Percentiles rank a stretch among this genome's conserved stretches.
phyloP scores from a whole-genome alignment of 1,140 invertebrate genomes.

The Mya arenaria region DNA sequence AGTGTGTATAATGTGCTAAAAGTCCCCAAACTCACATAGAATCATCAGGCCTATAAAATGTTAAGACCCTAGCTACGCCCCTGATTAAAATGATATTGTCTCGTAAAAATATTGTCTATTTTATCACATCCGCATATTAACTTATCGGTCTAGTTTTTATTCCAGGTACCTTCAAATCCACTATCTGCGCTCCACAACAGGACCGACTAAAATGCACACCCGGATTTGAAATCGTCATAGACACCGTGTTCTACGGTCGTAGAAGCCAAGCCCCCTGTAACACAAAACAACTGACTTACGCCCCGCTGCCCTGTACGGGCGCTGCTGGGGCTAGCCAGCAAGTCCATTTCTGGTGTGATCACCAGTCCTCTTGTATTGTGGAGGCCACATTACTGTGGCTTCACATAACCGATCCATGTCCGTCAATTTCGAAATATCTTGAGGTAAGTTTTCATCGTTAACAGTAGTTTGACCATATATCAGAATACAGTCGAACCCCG shows the following conservation, averaged over 20 bases:
- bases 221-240: slow-evolving; percentile 18
- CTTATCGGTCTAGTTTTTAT: no score
- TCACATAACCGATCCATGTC: slow-evolving; percentile 21
- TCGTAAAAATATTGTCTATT: no score
- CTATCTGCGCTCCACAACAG: slow-evolving; percentile 12
- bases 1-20: no score
- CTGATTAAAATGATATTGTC: no score
- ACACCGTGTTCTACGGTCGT: slow-evolving; percentile 46
- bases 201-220: slow-evolving; percentile 20
- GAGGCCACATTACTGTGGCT: slow-evolving; percentile 2
- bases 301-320: slow-evolving; percentile 8
- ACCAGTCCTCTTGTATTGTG: slow-evolving; percentile 38
- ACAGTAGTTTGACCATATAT: no score
- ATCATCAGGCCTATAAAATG: no score
- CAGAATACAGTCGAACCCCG: no score
- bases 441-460: no score
- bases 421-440: slow-evolving; percentile 30
- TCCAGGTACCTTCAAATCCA: slow-evolving; percentile 1
- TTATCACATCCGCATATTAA: no score
- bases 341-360: slow-evolving; percentile 27
- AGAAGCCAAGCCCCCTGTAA: slow-evolving; percentile 6
- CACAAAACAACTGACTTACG: not conserved
- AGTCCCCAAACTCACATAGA: no score
- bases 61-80: no score
- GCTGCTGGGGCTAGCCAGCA: not conserved